Evolutionary conservation across 1,140 invertebrate species (phyloP), one percentile per base, ranked within the genome.

Genomic region (Papilio aristodemus): DNA sequence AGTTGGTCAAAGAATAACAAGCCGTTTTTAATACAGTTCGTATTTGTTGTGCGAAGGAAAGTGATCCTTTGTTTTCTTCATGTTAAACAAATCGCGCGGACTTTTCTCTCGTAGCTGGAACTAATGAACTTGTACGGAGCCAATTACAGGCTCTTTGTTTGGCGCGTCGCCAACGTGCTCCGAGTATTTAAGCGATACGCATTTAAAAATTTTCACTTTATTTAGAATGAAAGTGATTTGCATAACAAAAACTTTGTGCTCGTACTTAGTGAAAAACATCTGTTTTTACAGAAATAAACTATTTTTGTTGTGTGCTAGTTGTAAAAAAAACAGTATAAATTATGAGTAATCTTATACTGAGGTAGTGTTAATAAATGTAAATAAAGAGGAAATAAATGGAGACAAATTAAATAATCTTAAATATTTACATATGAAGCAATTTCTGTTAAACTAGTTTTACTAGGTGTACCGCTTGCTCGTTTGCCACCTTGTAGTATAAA

Each of bases 111-210:
- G 70, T 32, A 32, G 27, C 77, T 81, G 83, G 84, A 77, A 89
- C 85, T 81, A 89, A 90, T 89, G 75, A 67, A 70, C 68, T 74
- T 81, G 79, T 85, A 81, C 76, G 74, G 77, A 78, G 83, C 77
- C 82, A 77, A 82, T 85, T 80, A 83, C 75, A 78, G 63, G 43
- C 73, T 71, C 74, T 86, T 86, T 87, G 85, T 85, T 60, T 8
- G 58, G 58, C 46, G 14, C 69, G 73, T 66, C 68, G 69, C 66
- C 68, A 70, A 68, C 63, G 68, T 72, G 74, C 68, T 46, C 58
- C 62, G 69, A 71, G 68, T 77, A 74, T 79, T 76, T 60, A 80
- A 80, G 79, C 79, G 76, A 76, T 46, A 77, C 72, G 72, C 75
- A 74, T 80, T 82, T 78, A 76, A 82, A 78, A 76, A 80, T 77